Percentiles rank a stretch among this genome's conserved stretches.
phyloP scores from a whole-genome alignment of 1,140 invertebrate species.

The Sminthurides bifidus region DNA sequence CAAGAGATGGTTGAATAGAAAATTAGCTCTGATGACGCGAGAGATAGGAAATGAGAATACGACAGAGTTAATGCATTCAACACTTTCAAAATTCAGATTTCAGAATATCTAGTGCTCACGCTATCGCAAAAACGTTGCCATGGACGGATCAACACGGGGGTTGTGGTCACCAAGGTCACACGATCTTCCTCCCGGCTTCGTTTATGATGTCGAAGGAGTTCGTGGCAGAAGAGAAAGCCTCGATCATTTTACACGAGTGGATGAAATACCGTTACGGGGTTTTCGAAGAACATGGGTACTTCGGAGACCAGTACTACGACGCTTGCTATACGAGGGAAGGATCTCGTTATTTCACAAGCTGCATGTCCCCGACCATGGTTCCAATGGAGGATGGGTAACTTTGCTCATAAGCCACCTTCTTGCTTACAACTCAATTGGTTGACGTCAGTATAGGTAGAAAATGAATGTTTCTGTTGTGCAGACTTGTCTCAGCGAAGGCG shows the following conservation, averaged over 20 bases:
- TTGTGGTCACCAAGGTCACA: constrained; percentile 34
- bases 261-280: constrained; percentile 54
- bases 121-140: constrained; percentile 21
- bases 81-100: too few relatives aligned
- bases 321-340: constrained; percentile 22
- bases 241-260: constrained; percentile 47
- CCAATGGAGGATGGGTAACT: too few relatives aligned
- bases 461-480: too few relatives aligned
- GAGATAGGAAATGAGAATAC: too few relatives aligned
- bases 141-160: constrained; percentile 35
- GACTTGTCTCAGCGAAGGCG: too few relatives aligned
- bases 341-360: neutral
- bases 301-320: constrained; percentile 45
- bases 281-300: constrained; percentile 51
- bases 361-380: neutral
- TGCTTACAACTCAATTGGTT: too few relatives aligned
- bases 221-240: constrained; percentile 28
- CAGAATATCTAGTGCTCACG: constrained; percentile 6
- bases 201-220: constrained; percentile 27
- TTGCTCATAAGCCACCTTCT: too few relatives aligned
- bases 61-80: too few relatives aligned
- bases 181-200: constrained; percentile 33
- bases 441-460: too few relatives aligned
- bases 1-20: too few relatives aligned
- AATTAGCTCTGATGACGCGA: too few relatives aligned